Percentiles rank a stretch among this genome's conserved stretches.
Evolutionary conservation across 2,113 vertebrate genomes (phyloP).

Genomic region (Arenaria interpres): DNA sequence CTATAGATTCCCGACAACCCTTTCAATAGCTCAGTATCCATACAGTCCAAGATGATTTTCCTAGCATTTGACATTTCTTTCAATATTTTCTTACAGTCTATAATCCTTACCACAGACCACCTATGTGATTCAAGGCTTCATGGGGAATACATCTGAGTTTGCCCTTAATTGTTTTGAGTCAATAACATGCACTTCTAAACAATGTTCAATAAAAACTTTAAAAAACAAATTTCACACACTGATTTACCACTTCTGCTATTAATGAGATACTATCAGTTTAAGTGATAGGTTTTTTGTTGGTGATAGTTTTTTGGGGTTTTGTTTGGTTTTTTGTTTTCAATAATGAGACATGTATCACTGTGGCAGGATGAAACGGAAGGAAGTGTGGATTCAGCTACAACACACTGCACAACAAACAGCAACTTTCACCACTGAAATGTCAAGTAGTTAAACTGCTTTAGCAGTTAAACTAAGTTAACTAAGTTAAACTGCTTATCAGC

Average conservation of each 20-base stretch:
- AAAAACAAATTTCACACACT: no score
- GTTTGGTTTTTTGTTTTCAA: neutral
- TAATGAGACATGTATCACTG: neutral
- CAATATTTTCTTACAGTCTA: neutral
- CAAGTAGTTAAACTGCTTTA: neutral
- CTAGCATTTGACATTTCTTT: neutral
- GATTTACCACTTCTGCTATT: neutral
- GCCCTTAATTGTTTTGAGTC: neutral
- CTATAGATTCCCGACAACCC: neutral
- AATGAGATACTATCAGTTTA: neutral
- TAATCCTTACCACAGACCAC: neutral
- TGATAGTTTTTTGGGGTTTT: no score
- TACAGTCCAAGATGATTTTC: neutral
- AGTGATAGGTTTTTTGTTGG: neutral
- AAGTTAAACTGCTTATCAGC: neutral
- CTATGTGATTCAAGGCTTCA: neutral
- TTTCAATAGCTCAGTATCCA: neutral
- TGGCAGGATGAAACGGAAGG: neutral
- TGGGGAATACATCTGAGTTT: neutral
- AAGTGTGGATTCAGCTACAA: neutral
- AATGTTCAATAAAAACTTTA: neutral
- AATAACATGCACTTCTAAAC: neutral
- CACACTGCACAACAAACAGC: neutral
- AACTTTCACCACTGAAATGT: neutral
- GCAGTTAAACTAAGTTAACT: no score